phyloP scores from a whole-genome alignment of 2,888 invertebrate genomes.

The Entomobrya multifasciata region DNA sequence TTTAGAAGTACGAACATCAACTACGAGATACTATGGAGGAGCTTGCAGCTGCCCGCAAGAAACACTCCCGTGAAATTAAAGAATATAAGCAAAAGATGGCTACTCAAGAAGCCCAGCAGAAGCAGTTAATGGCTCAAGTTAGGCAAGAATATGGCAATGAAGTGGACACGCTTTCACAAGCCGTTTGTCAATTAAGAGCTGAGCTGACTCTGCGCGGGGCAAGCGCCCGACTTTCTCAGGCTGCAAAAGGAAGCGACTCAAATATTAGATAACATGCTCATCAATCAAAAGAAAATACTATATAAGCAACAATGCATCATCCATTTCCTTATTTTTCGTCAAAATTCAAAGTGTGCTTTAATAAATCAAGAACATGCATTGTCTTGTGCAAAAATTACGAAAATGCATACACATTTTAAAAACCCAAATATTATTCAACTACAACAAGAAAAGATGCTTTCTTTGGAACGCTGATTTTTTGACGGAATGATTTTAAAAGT shows the following conservation, averaged over 20 bases:
- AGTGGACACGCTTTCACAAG: conserved; percentile 32
- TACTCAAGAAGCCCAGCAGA: conserved; percentile 40
- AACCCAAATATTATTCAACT: no score
- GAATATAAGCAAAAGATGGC: conserved; percentile 42
- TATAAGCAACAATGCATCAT: no score
- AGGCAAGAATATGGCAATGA: conserved; percentile 44
- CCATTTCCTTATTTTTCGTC: no score
- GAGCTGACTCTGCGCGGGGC: conserved; percentile 9
- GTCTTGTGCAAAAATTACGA: no score
- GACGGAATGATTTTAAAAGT: no score
- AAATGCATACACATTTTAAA: no score
- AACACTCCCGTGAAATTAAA: conserved; percentile 29
- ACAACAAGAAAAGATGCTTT: no score
- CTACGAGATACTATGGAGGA: conserved; percentile 47
- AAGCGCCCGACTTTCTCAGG: background rate
- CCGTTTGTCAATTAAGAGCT: conserved; percentile 33
- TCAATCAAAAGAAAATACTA: no score
- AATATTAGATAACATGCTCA: no score
- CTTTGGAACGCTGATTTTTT: no score
- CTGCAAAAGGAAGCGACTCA: background rate
- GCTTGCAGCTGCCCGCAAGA: conserved; percentile 44
- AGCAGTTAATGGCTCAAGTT: conserved; percentile 20
- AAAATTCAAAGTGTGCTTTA: no score
- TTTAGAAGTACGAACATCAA: conserved; percentile 57
- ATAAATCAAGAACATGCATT: no score